phyloP scores from a whole-genome alignment of 2,113 vertebrate genomes.

The Spea multiplicata region DNA sequence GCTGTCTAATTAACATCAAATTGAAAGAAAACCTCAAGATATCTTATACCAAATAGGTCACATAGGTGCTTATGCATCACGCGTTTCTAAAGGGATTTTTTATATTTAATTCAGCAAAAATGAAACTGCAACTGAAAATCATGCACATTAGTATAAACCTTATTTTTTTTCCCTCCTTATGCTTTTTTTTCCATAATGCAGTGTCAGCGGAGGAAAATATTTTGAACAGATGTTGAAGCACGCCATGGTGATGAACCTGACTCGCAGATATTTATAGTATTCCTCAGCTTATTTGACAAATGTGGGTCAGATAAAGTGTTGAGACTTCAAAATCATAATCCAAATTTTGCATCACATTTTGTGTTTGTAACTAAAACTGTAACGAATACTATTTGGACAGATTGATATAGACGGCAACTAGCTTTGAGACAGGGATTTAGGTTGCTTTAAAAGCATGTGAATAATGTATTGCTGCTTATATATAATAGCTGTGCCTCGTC shows the following conservation, averaged over 20 bases:
- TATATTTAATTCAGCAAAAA: slow-evolving; percentile 34
- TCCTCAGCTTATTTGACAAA: slow-evolving; percentile 1
- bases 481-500: too few species aligned
- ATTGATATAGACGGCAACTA: too few species aligned
- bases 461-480: too few species aligned
- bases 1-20: slow-evolving; percentile 37
- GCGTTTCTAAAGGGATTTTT: slow-evolving; percentile 33
- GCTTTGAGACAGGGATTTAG: too few species aligned
- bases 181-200: slow-evolving; percentile 12
- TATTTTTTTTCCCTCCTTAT: too few species aligned
- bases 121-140: background rate
- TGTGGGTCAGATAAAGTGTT: background rate
- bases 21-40: slow-evolving; percentile 4
- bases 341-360: background rate
- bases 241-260: slow-evolving; percentile 24
- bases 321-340: background rate
- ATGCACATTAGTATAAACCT: slow-evolving; percentile 20
- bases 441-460: too few species aligned
- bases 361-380: too few species aligned
- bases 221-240: slow-evolving; percentile 25
- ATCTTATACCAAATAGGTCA: slow-evolving; percentile 32
- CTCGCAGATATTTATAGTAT: slow-evolving; percentile 26
- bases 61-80: slow-evolving; percentile 36
- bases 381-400: too few species aligned
- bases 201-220: slow-evolving; percentile 27